phyloP scores from a whole-genome alignment of 2,888 invertebrate species.

The Bhutanitis thaidina region DNA sequence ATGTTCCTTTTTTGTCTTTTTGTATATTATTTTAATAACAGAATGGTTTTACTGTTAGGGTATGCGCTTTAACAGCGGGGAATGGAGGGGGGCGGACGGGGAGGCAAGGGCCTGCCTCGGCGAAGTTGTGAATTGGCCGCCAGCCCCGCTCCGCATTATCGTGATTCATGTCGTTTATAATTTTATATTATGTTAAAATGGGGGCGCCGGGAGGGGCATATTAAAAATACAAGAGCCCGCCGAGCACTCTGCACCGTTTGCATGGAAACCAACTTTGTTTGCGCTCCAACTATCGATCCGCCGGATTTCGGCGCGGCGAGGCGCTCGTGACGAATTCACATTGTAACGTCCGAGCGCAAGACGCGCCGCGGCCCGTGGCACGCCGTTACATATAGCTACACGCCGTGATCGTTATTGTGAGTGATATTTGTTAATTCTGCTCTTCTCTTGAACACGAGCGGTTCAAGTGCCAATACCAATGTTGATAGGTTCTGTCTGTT shows the following conservation, averaged over 20 bases:
- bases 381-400: background rate
- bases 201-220: constrained; percentile 56
- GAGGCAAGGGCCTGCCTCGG: constrained; percentile 41
- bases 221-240: constrained; percentile 73
- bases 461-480: too few relatives aligned
- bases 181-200: constrained; percentile 79
- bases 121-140: constrained; percentile 76
- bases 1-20: too few relatives aligned
- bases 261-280: constrained; percentile 71
- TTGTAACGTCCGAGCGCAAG: constrained; percentile 15
- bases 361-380: background rate
- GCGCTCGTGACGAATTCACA: constrained; percentile 14
- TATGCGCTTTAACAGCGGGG: constrained; percentile 24
- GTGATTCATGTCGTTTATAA: constrained; percentile 79
- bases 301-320: constrained; percentile 28
- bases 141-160: constrained; percentile 70
- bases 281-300: constrained; percentile 69
- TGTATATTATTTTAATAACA: too few relatives aligned
- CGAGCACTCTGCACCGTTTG: constrained; percentile 63
- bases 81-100: constrained; percentile 34
- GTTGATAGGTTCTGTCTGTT: too few relatives aligned
- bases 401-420: too few relatives aligned
- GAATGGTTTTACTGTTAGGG: constrained; percentile 10
- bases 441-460: too few relatives aligned
- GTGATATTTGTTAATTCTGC: too few relatives aligned